phyloP scores from a whole-genome alignment of 2,113 vertebrate genomes.

The Chionis minor region DNA sequence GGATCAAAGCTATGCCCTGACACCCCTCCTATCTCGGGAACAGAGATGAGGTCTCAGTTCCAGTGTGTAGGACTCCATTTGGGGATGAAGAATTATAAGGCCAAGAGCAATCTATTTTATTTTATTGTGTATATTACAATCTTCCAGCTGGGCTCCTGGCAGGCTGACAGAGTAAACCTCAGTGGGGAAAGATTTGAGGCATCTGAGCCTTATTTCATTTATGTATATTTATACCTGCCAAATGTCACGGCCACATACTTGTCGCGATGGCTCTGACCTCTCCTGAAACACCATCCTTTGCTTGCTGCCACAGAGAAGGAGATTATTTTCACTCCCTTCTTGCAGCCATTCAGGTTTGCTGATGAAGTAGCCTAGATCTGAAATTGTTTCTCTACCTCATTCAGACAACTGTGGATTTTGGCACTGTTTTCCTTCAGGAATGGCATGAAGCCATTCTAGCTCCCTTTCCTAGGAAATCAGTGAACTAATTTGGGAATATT shows the following conservation, averaged over 20 bases:
- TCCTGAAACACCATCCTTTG: not conserved
- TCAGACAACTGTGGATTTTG: not conserved
- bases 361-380: not conserved
- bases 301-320: not conserved
- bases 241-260: not conserved
- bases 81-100: not conserved
- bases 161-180: conserved; percentile 7
- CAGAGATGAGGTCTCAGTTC: not conserved
- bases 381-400: not conserved
- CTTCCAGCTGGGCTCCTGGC: conserved; percentile 30
- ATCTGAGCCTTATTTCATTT: not conserved
- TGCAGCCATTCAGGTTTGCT: not conserved
- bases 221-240: not conserved
- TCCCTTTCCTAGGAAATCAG: not conserved
- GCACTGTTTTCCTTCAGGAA: not conserved
- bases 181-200: not conserved
- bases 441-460: not conserved
- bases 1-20: not conserved
- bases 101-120: not conserved
- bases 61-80: not conserved
- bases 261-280: not conserved
- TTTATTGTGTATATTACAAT: not conserved
- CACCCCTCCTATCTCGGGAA: not conserved
- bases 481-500: not conserved
- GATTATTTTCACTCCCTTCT: not conserved